Evolutionary conservation across 2,113 vertebrate genomes (phyloP), one percentile per base, ranked within the genome.

Genomic region (Beaufortia kweichowensis): DNA sequence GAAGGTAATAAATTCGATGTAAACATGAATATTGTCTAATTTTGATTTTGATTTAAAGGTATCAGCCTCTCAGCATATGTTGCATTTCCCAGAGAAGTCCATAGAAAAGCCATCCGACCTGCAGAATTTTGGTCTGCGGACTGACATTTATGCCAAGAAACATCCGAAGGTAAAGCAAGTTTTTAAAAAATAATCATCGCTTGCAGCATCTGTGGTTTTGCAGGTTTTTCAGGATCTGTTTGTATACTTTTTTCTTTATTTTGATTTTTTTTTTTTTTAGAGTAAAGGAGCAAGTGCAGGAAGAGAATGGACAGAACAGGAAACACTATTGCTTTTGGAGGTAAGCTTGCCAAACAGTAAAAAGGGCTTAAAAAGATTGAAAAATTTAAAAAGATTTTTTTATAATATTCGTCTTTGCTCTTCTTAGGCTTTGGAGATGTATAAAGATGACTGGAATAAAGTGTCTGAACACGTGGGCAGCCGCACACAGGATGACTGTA

Each of bases 381-480:
- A n/a, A n/a, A n/a, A n/a, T n/a, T n/a, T n/a, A n/a, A n/a, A n/a
- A n/a, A n/a, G n/a, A n/a, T n/a, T n/a, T n/a, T n/a, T n/a, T n/a
- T n/a, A n/a, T n/a, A n/a, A n/a, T n/a, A n/a, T n/a, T 19, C 6
- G 9, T 57, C 35, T 61, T 10, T 79, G 21, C 73, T 24, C 17
- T 35, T 29, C 9, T 14, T 81, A 98, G 96, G 97, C 95, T 0
- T 90, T 98, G 81, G 96, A 98, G 86, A 96, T 99, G 91, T 99
- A 99, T 88, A 95, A 96, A 83, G 96, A 99, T 1, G 96, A 99
- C 89, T 98, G 97, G 97, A 99, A 99, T 87, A 99, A 98, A 85
- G 97, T 98, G 6, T 98, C 97, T 0, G 97, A 99, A 88, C 97
- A 98, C 0, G 96, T 99, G 0, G 97, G 96, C 23, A 98, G 96